Evolutionary conservation across 2,113 vertebrate genomes (phyloP), one percentile per base, ranked within the genome.

Genomic region (Phaethornis superciliosus): DNA sequence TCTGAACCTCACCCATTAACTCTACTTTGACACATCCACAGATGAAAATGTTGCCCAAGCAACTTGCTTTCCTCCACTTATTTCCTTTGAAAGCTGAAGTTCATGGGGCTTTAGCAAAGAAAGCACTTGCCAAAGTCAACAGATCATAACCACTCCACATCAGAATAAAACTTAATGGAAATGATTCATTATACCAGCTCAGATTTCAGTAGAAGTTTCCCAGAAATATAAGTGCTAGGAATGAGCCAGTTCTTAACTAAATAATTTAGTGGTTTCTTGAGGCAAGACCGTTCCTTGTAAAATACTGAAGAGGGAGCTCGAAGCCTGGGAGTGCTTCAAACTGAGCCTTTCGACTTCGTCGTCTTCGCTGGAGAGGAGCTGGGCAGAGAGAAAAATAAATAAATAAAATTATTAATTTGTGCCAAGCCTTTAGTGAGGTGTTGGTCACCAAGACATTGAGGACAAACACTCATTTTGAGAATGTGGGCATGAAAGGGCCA

Each of bases 261-360:
- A 16, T 24, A 27, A 71, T 59, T 23, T 2, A 23, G 40, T 6
- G 6, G 8, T 70, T 92, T 69, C 58, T 44, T 3, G 8, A 75
- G 69, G 40, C 27, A 17, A 32, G 60, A 40, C 5, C 16, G 40
- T 55, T 85, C 56, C 70, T 54, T 28, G 18, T 20, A 12, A 79
- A 91, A 78, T 89, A 13, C 91, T 95, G 91, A 81, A 97, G 96
- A 95, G 94, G 96, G 97, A 94, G 95, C 96, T 95, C 92, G 32
- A 95, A 94, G 93, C 93, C 46, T 55, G 87, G 37, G 60, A 96
- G 90, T 90, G n/a, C 37, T 30, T 54, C 35, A 19, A 1, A 3
- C 16, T 10, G 2, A 3, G 56, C 37, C 20, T 56, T 80, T 33
- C 9, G 59, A 4, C 11, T 75, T 69, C 40, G 2, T 4, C 15